Evolutionary conservation across 2,797 vertebrate genomes (phyloP), one percentile per base, ranked within the genome.

Genomic region (Poliocrania exsul): DNA sequence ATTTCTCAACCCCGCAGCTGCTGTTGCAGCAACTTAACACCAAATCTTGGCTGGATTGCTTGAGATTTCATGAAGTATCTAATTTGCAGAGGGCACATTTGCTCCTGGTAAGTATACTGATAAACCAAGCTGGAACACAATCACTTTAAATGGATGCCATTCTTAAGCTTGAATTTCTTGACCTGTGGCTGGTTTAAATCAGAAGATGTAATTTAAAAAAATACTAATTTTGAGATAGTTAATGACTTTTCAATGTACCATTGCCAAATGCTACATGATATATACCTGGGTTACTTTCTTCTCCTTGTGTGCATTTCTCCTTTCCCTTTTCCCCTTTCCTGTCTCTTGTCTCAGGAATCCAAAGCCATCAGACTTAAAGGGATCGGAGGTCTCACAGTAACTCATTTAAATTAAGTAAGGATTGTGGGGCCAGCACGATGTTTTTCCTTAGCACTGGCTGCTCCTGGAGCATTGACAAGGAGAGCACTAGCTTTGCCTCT

Each of bases 1-100:
- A 62, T 92, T 95, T 94, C 77, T 92, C 64, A 88, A 84, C 15
- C 64, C 64, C 53, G 57, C 84, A 71, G 81, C 73, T 96, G 78
- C 77, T 71, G 57, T 93, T 96, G 44, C 0, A 92, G 82, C 86
- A 92, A 90, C 66, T 93, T 95, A 88, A 80, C 86, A 51, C 88
- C 77, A 84, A 40, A 23, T 86, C 70, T 82, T 92, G 74, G 60
- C 83, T 86, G 50, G 75, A 78, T 61, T 49, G 38, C 66, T 90
- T 84, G 66, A 73, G 62, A 56, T 90, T 93, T 86, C 81, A 72
- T 54, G 38, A 88, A 54, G 60, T 90, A 62, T 47, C 13, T 53
- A 90, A 88, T 87, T 87, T 88, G 64, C 26, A 50, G 26, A 81
- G 53, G 66, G 57, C 46, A 61, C 31, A 11, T 62, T 87, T 84